Base-by-base conservation (phyloP, 2,888 invertebrate genomes). In the Crossocerus cetratus region DNA sequence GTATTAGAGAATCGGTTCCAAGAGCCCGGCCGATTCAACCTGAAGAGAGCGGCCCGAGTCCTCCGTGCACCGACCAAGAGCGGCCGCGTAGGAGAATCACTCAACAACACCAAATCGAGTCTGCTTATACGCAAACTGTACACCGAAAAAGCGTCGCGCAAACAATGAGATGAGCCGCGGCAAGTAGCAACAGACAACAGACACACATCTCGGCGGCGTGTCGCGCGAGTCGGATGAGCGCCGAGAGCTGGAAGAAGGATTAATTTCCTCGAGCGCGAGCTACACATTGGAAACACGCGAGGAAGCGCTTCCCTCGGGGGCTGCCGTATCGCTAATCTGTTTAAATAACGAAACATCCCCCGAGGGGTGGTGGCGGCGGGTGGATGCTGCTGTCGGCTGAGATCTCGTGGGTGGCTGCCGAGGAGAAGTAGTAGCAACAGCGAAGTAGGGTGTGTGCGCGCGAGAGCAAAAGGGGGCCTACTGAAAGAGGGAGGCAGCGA, bases 271-370 rank as follows among this genome's bases (percentile, higher is more conserved):
- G 81, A 81, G 67, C 32, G 32, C 80, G 76, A 81, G 78, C 72
- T 81, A 84, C 87, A 84, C 86, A 87, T 87, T 84, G 86, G 83
- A 88, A 88, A 87, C 85, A 85, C 86, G 83, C 86, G 87, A 87
- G 32, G 32, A 32, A 88, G 88, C 85, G 86, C 83, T 83, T 84
- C 85, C 84, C 84, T 77, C 23, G 76, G 84, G 74, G 83, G 74
- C 74, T 80, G 84, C 75, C 83, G 87, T 86, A 88, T 87, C 87
- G 87, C 88, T 90, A 89, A 89, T 90, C 90, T 89, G 88, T 89
- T 88, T 89, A 89, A 88, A 90, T 88, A 90, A 90, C 88, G 89
- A 89, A 89, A 89, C 88, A 88, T 87, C 87, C 87, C 86, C 82
- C 77, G 84, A 76, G 77, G 80, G 80, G 49, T n/a, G 49, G 49